Evolutionary conservation across 2,888 invertebrate species (phyloP).

Genomic region (Ischnus inquisitorius): DNA sequence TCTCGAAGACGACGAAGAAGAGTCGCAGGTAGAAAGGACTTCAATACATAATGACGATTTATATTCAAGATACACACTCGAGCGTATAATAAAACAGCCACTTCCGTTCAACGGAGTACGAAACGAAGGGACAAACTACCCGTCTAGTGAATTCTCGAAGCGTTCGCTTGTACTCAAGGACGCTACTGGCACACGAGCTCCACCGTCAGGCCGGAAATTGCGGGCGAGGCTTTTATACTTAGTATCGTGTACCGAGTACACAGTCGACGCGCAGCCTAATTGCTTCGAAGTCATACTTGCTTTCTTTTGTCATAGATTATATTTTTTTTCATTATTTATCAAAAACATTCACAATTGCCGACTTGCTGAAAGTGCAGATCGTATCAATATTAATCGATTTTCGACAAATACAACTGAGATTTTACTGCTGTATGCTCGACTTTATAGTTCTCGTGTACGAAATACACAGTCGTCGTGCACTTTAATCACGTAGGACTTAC

Average conservation of each 20-base stretch:
- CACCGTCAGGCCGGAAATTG: conserved; percentile 62
- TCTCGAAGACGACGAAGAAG: neutral
- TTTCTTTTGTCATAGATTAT: neutral
- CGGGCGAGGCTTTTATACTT: conserved; percentile 26
- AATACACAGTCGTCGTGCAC: too few species aligned
- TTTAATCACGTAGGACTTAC: too few species aligned
- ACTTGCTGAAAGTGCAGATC: too few species aligned
- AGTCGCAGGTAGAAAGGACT: neutral
- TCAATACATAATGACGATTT: conserved; percentile 31
- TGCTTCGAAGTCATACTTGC: conserved; percentile 2
- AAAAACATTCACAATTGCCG: too few species aligned
- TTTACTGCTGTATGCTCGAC: too few species aligned
- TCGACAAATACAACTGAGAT: too few species aligned
- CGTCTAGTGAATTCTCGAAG: conserved; percentile 51
- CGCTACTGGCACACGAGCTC: conserved; percentile 25
- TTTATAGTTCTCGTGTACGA: too few species aligned
- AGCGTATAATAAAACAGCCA: conserved; percentile 71
- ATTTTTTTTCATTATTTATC: neutral
- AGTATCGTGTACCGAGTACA: conserved; percentile 11
- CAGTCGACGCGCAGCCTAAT: conserved; percentile 1
- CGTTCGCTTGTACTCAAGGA: conserved; percentile 58
- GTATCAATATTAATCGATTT: too few species aligned
- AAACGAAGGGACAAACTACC: conserved; percentile 46
- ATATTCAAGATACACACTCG: conserved; percentile 73
- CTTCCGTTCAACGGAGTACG: conserved; percentile 71